Evolutionary conservation across 1,140 invertebrate species (phyloP).

Genomic region (Augochlora pura): DNA sequence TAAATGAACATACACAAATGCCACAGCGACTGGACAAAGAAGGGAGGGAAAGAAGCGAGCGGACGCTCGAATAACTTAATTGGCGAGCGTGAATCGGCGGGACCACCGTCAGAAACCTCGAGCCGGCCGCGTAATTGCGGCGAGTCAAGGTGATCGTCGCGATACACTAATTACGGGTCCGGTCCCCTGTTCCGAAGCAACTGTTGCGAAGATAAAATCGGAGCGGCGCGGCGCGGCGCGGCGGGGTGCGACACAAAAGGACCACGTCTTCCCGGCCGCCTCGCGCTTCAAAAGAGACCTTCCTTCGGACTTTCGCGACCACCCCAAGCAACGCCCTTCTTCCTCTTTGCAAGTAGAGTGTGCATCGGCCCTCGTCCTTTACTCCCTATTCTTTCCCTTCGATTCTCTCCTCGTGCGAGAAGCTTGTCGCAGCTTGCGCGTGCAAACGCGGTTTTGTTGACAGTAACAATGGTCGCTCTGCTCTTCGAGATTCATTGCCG

Average conservation of each 20-base stretch:
- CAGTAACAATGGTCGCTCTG: too few relatives aligned
- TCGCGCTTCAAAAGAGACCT: constrained; percentile 16
- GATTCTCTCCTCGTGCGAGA: too few relatives aligned
- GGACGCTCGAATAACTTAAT: neutral
- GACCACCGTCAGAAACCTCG: neutral
- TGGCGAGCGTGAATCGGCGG: neutral
- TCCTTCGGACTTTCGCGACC: constrained; percentile 24
- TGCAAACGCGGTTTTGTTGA: too few relatives aligned
- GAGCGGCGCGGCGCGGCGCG: too few relatives aligned
- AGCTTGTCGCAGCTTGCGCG: too few relatives aligned
- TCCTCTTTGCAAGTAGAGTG: neutral
- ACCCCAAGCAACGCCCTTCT: constrained; percentile 6
- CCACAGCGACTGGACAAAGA: too few relatives aligned
- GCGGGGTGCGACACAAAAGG: constrained; percentile 28
- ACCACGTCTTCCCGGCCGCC: neutral
- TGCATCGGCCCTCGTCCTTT: neutral
- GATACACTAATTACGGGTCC: constrained; percentile 32
- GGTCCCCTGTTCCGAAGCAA: constrained; percentile 8
- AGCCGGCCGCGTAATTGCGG: constrained; percentile 12
- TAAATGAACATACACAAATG: too few relatives aligned
- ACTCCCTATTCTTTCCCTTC: constrained; percentile 12
- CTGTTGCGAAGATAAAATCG: constrained; percentile 38
- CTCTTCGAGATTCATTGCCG: too few relatives aligned
- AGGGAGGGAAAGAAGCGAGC: neutral
- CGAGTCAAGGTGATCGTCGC: constrained; percentile 31